Conservation (phyloP, 2,888 invertebrate species). For the Bembecia ichneumoniformis region DNA sequence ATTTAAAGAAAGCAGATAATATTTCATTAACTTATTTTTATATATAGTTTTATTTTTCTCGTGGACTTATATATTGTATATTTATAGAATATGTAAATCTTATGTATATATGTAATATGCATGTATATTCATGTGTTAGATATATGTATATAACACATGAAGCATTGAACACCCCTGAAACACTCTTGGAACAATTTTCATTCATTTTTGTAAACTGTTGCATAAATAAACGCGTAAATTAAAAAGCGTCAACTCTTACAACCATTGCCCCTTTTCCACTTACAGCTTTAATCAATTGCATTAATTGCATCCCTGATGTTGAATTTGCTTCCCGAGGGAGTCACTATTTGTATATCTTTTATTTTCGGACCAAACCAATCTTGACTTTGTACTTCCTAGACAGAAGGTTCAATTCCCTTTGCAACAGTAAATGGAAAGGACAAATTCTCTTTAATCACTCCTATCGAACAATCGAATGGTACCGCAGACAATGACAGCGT, state of each 20-base stretch:
- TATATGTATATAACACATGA: too few relatives aligned
- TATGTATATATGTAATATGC: too few relatives aligned
- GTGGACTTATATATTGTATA: too few relatives aligned
- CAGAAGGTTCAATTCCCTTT: background rate
- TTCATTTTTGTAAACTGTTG: too few relatives aligned
- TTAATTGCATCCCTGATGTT: background rate
- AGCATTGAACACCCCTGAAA: too few relatives aligned
- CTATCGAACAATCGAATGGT: conserved; percentile 39
- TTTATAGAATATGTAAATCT: too few relatives aligned
- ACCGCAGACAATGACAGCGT: conserved; percentile 40
- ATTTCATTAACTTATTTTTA: too few relatives aligned
- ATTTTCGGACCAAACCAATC: background rate
- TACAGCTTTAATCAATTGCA: conserved; percentile 35
- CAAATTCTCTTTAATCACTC: conserved; percentile 43
- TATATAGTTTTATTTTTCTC: too few relatives aligned
- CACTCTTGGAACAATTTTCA: too few relatives aligned
- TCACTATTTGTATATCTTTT: background rate
- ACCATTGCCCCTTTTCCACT: conserved; percentile 16
- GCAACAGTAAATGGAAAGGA: conserved; percentile 14
- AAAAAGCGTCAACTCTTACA: background rate
- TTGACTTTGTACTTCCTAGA: background rate
- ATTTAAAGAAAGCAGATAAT: too few relatives aligned
- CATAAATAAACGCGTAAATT: too few relatives aligned
- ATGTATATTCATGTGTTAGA: too few relatives aligned
- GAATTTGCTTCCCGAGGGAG: background rate